Conservation (phyloP, 2,888 invertebrate species). For the Cryptops parisi region DNA sequence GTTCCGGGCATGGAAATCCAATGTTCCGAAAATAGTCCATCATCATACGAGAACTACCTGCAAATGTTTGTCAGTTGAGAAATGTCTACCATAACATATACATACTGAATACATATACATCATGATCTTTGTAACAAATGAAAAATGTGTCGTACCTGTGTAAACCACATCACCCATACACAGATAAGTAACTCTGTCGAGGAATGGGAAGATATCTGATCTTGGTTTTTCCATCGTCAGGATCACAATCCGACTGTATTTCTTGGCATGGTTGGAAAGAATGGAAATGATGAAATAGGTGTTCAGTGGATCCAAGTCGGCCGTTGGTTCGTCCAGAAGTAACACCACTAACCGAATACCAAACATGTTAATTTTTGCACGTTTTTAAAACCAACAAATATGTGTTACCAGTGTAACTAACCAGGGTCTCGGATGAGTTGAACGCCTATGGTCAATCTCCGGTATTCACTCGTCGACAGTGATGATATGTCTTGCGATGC, state of each 20-base stretch:
- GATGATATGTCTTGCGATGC: conserved; percentile 61
- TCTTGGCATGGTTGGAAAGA: conserved; percentile 68
- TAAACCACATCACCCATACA: conserved; percentile 47
- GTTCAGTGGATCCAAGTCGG: conserved; percentile 85
- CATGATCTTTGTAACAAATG: too few relatives aligned
- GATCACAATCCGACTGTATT: conserved; percentile 76
- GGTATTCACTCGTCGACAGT: conserved; percentile 73
- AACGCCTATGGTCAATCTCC: conserved; percentile 77
- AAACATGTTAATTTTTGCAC: too few relatives aligned
- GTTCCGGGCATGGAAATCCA: conserved; percentile 90
- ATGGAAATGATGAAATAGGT: conserved; percentile 91
- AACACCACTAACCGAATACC: conserved; percentile 68
- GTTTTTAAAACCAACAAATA: too few relatives aligned
- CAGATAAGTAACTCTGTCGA: conserved; percentile 78
- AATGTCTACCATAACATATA: neutral
- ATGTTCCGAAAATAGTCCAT: conserved; percentile 88
- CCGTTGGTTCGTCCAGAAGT: conserved; percentile 83
- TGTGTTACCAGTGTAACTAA: conserved; percentile 35
- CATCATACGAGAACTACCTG: conserved; percentile 80
- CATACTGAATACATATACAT: neutral
- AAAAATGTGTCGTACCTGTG: conserved; percentile 26
- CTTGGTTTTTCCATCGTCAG: conserved; percentile 87
- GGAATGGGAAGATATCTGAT: conserved; percentile 86
- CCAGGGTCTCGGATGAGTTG: conserved; percentile 89
- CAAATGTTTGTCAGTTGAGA: conserved; percentile 26